Conservation (phyloP, 2,888 invertebrate species). For the Athalia cordata region DNA sequence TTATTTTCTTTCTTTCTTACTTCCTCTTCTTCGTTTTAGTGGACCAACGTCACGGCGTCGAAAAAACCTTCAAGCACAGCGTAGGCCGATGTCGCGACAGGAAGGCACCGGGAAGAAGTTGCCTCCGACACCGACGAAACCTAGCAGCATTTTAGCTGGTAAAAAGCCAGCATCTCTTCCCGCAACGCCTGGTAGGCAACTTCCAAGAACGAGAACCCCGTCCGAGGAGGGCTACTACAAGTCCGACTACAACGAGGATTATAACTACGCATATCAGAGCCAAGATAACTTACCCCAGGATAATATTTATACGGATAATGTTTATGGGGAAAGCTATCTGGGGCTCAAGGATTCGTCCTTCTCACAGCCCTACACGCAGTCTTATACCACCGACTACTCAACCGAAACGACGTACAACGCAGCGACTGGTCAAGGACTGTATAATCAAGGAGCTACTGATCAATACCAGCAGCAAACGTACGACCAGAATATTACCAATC, state of each 20-base stretch:
- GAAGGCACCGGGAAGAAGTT: conserved; percentile 71
- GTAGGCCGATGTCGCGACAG: conserved; percentile 65
- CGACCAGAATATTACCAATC: conserved; percentile 36
- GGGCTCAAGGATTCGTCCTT: conserved; percentile 7
- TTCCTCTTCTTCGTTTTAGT: conserved; percentile 49
- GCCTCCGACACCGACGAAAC: conserved; percentile 71
- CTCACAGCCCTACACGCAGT: conserved; percentile 15
- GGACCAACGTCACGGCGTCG: conserved; percentile 60
- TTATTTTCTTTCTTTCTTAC: too few species aligned
- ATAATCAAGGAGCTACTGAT: conserved; percentile 40
- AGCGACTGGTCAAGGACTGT: conserved; percentile 34
- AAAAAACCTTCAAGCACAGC: conserved; percentile 65
- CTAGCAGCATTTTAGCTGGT: conserved; percentile 62
- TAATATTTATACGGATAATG: conserved; percentile 53
- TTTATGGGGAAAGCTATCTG: conserved; percentile 52
- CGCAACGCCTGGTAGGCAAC: conserved; percentile 76
- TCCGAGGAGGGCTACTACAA: conserved; percentile 71
- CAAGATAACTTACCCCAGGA: conserved; percentile 78
- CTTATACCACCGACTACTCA: conserved; percentile 22
- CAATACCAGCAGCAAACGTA: conserved; percentile 56
- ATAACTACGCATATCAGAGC: conserved; percentile 83
- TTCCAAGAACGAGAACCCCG: conserved; percentile 71
- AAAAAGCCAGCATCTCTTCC: conserved; percentile 74
- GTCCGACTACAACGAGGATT: conserved; percentile 80
- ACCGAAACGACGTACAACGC: conserved; percentile 22